Evolutionary conservation across 2,797 vertebrate species (phyloP), one percentile per base, ranked within the genome.

Genomic region (Falco rusticolus): DNA sequence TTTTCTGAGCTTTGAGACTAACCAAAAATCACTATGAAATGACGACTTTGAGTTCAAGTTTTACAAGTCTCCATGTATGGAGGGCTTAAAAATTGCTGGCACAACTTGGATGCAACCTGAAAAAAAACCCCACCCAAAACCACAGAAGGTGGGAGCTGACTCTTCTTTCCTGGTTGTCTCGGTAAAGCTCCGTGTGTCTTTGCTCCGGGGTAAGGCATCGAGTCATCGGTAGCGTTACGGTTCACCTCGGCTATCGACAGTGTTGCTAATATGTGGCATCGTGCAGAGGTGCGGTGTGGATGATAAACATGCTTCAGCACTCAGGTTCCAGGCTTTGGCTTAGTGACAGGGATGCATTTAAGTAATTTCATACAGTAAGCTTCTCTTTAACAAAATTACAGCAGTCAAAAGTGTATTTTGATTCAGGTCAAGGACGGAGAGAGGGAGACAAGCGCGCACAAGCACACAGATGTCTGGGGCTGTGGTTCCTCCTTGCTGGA

Each of bases 181-280:
- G 6, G 53, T 50, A 14, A 19, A 69, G 53, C 48, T 66, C 28
- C 0, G 0, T 16, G 54, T 84, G 64, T 24, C n/a, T 39, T 6
- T 6, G 11, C 41, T 39, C 29, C 1, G 12, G 11, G 61, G 37
- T 31, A 13, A 54, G 78, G 48, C 45, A 10, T 51, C 6, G 57
- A 81, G 72, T 57, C 65, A 41, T 9, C 20, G 1, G 13, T 4
- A 1, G 37, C 1, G 57, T 13, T 56, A 5, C 0, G 8, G 33
- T 50, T 83, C 68, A 25, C 61, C 80, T 71, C 2, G 1, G 5
- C 39, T 34, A 4, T 18, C 19, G 19, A 16, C 17, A 5, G 4
- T 2, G 15, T n/a, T 54, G 37, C 37, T 2, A 1, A 9, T 5
- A 11, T 1, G 0, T 7, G 65, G 24, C 43, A 6, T 12, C 0